Evolutionary conservation across 2,797 vertebrate genomes (phyloP).

Genomic region (Hapalemur alaotrensis): DNA sequence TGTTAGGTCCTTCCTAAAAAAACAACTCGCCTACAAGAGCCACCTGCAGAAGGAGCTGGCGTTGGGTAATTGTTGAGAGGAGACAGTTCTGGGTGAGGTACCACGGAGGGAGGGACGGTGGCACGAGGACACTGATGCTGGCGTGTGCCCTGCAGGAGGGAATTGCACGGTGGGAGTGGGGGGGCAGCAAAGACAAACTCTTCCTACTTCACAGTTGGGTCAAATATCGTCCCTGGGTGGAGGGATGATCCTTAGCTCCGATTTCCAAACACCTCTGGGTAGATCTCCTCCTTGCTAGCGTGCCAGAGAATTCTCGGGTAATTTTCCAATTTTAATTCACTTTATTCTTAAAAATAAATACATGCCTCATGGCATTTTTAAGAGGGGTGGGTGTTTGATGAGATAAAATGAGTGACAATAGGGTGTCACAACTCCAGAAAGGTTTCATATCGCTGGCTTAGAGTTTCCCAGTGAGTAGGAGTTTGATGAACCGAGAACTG

Average conservation of each 20-base stretch:
- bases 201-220: not conserved
- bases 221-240: not conserved
- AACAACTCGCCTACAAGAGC: not conserved
- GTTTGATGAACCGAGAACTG: slow-evolving; percentile 49
- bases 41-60: not conserved
- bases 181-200: not conserved
- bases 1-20: not conserved
- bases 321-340: slow-evolving; percentile 67
- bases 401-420: slow-evolving; percentile 65
- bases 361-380: slow-evolving; percentile 41
- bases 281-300: slow-evolving; percentile 21
- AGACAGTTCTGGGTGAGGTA: not conserved
- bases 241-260: not conserved
- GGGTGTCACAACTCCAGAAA: slow-evolving; percentile 69
- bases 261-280: not conserved
- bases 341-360: slow-evolving; percentile 69
- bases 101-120: not conserved
- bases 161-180: fast-evolving
- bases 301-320: slow-evolving; percentile 29
- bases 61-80: not conserved
- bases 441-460: not conserved
- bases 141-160: fast-evolving
- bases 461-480: slow-evolving; percentile 59
- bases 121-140: fast-evolving
- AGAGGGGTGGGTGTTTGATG: slow-evolving; percentile 73